Conservation (phyloP, 2,888 invertebrate genomes). For the Phyllotreta cruciferae region DNA sequence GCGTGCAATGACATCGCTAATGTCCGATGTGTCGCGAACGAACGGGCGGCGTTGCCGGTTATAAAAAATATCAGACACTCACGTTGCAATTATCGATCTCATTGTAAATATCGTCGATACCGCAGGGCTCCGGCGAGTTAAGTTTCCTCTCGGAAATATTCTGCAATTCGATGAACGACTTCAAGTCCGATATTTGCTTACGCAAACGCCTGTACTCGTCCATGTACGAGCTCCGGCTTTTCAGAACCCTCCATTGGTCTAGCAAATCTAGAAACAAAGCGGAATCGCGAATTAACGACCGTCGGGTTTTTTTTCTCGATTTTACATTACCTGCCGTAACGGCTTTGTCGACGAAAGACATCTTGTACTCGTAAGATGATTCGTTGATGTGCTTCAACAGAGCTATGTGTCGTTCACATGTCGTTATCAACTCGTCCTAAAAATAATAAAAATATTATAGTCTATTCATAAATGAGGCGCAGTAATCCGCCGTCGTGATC, state of each 20-base stretch:
- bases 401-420: constrained; percentile 86
- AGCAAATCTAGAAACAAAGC: constrained; percentile 59
- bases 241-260: constrained; percentile 62
- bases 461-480: no score
- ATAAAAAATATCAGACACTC: constrained; percentile 43
- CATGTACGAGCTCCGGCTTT: constrained; percentile 57
- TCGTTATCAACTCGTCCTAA: constrained; percentile 84
- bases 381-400: constrained; percentile 67
- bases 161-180: constrained; percentile 54
- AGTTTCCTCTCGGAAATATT: constrained; percentile 46
- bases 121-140: constrained; percentile 45
- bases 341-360: constrained; percentile 53
- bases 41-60: neutral
- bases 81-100: constrained; percentile 58
- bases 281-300: neutral
- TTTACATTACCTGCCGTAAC: constrained; percentile 54
- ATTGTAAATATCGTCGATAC: constrained; percentile 55
- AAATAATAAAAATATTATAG: constrained; percentile 51
- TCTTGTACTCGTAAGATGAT: constrained; percentile 55
- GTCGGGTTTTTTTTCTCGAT: no score
- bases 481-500: no score
- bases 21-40: no score
- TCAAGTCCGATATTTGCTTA: constrained; percentile 56
- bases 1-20: no score
- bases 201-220: constrained; percentile 57